Evolutionary conservation across 1,140 invertebrate genomes (phyloP).

Genomic region (Atta texana): DNA sequence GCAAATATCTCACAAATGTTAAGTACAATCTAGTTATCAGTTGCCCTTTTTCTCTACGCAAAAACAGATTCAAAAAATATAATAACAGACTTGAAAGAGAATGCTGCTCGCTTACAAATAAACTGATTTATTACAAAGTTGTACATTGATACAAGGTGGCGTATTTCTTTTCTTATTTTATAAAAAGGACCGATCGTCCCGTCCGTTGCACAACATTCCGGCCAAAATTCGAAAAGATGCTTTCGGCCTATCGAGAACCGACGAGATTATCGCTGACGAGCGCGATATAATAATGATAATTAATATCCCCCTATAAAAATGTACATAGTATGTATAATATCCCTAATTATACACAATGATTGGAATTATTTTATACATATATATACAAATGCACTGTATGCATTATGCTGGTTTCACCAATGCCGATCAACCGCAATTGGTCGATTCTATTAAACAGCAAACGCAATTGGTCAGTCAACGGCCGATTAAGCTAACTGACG

Average conservation of each 20-base stretch:
- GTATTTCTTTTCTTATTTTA: constrained; percentile 43
- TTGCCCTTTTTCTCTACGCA: neutral
- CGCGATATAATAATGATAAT: constrained; percentile 65
- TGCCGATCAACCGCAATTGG: too few relatives aligned
- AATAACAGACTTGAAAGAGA: neutral
- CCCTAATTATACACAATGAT: constrained; percentile 52
- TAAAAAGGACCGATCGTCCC: constrained; percentile 49
- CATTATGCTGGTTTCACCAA: too few relatives aligned
- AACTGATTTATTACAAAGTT: constrained; percentile 76
- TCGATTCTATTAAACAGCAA: too few relatives aligned
- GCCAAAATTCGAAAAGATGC: constrained; percentile 7
- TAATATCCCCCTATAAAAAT: constrained; percentile 75
- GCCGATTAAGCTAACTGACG: too few relatives aligned
- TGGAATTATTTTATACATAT: constrained; percentile 40
- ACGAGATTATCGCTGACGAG: constrained; percentile 53
- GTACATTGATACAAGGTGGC: constrained; percentile 65
- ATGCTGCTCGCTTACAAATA: constrained; percentile 66
- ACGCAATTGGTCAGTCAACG: too few relatives aligned
- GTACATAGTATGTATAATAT: constrained; percentile 52
- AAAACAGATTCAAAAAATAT: neutral
- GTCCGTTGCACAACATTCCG: constrained; percentile 42
- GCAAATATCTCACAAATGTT: neutral
- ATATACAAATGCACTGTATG: constrained; percentile 13
- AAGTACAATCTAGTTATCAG: neutral
- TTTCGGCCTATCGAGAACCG: constrained; percentile 63